Evolutionary conservation across 1,140 invertebrate species (phyloP), one percentile per base, ranked within the genome.

Genomic region (Lepidurus packardi): DNA sequence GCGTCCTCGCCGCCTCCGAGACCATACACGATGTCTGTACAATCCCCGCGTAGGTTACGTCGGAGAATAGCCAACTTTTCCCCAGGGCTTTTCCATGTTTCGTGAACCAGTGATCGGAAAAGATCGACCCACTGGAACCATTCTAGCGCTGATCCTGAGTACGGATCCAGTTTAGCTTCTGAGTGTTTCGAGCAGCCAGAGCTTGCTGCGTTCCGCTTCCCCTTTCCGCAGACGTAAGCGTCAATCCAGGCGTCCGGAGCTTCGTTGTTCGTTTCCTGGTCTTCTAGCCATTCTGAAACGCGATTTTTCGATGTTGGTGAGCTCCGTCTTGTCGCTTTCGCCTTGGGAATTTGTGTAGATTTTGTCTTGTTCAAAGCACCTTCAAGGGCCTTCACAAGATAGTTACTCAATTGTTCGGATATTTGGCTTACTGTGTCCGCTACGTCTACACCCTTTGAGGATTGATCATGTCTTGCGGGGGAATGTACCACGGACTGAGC

Each of bases 21-120:
- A 43, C 77, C 77, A 43, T 78, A 78, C 24, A 78, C 77, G 44
- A 78, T 73, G 73, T 78, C 77, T 73, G 43, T 21, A 78, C 77
- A 78, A 9, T 78, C 77, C 7, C 65, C 77, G 13, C 41, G 7
- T 73, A 78, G 43, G 41, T 74, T 21, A 11, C 77, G n/a, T 6
- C 65, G 45, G 8, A 78, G 77, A 13, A 78, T 53, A 25, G 77
- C 77, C 73, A 78, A 73, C 25, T 78, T 78, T 73, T 78, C 77
- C 42, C 47, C 25, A 21, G 77, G 65, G 25, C 13, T 16, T 73
- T 43, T 43, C 0, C 65, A 34, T 21, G 24, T 43, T 10, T 75
- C 21, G 24, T 78, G 41, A 3, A 78, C 53, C 13, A 78, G 7
- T 24, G 73, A 43, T 16, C 73, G 53, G 44, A 78, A 78, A 11